Evolutionary conservation across 2,113 vertebrate species (phyloP).

Genomic region (Thinocorus orbignyianus): DNA sequence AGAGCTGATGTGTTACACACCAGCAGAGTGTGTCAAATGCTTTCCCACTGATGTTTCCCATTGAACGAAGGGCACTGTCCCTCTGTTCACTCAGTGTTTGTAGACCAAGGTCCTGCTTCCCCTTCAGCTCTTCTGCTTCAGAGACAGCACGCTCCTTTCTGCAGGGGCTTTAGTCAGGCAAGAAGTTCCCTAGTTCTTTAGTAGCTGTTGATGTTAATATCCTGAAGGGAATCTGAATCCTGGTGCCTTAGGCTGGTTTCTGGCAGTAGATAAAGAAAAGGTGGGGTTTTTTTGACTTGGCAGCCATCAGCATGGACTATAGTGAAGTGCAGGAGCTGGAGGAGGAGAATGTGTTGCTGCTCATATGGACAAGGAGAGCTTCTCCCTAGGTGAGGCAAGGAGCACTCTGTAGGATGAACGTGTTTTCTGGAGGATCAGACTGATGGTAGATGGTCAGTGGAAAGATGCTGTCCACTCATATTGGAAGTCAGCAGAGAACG

Average conservation of each 20-base stretch:
- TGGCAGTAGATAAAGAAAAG: not conserved
- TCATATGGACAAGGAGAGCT: not conserved
- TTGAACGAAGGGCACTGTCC: not conserved
- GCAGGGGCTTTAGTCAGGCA: not conserved
- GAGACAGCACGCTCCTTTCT: not conserved
- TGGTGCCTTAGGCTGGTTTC: not conserved
- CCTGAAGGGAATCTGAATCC: not conserved
- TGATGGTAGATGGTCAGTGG: not conserved
- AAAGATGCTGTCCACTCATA: not conserved
- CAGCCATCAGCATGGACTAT: not conserved
- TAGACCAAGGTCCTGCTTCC: not conserved
- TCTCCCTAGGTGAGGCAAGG: not conserved
- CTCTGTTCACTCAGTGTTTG: not conserved
- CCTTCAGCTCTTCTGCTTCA: slow-evolving; percentile 28
- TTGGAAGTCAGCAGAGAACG: not conserved
- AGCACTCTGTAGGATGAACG: not conserved
- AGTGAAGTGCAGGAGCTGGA: not conserved
- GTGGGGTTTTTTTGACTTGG: not conserved
- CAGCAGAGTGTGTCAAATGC: not conserved
- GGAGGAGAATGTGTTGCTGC: not conserved
- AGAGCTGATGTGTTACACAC: not conserved
- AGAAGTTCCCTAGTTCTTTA: not conserved
- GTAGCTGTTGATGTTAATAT: not conserved
- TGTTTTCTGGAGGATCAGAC: not conserved
- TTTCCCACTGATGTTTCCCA: not conserved